Evolutionary conservation across 35 echinoderm and acorn worm genomes (phyloP).

Genomic region (Heliocidaris tuberculata): DNA sequence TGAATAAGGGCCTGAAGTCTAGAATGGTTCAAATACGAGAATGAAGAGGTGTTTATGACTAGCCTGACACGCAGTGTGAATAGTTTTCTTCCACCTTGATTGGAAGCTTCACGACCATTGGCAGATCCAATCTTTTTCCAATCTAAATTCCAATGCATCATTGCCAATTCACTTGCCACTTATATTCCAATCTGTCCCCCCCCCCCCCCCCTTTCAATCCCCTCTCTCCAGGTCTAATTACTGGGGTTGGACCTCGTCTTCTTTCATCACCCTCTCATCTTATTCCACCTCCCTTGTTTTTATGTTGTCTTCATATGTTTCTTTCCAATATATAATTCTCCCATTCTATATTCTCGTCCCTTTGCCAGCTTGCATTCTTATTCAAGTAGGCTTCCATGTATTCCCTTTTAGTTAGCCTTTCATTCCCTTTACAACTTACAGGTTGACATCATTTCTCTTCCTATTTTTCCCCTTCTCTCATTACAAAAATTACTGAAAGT

Average conservation of each 20-base stretch:
- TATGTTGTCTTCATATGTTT: too few species aligned
- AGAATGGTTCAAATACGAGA: background rate
- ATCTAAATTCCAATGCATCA: conserved; percentile 37
- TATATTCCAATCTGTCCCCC: background rate
- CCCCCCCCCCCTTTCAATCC: background rate
- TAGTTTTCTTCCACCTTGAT: background rate
- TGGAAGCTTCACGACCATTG: background rate
- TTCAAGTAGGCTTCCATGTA: too few species aligned
- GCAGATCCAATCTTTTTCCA: conserved; percentile 31
- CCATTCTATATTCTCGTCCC: too few species aligned
- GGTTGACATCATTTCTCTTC: too few species aligned
- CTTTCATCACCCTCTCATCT: too few species aligned
- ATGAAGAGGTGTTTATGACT: conserved; percentile 8
- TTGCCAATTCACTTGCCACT: conserved; percentile 15
- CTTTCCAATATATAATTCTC: too few species aligned
- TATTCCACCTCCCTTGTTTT: too few species aligned
- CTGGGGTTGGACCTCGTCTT: background rate
- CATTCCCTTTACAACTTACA: too few species aligned
- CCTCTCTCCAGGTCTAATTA: background rate
- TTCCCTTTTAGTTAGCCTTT: too few species aligned
- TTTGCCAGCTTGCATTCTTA: too few species aligned
- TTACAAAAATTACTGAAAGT: too few species aligned
- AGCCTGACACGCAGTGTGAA: background rate
- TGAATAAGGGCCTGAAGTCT: background rate
- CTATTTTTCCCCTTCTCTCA: too few species aligned